Evolutionary conservation across 2,113 vertebrate species (phyloP).

Genomic region (Poicephalus gulielmi): DNA sequence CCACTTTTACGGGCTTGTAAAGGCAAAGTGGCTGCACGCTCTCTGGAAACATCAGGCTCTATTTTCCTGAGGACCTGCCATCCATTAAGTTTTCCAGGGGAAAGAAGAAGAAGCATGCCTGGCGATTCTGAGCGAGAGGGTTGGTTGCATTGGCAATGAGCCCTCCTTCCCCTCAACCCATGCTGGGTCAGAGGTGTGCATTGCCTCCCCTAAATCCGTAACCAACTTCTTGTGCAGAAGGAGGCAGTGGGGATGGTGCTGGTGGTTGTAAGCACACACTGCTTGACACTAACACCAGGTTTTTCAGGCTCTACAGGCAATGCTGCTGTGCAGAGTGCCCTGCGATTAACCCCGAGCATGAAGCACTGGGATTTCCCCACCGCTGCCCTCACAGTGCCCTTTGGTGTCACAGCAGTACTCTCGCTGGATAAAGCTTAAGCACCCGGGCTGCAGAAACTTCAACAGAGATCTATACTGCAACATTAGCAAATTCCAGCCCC

Average conservation of each 20-base stretch:
- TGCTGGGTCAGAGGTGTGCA: rapidly evolving
- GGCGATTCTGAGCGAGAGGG: rapidly evolving
- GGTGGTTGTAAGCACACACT: rapidly evolving
- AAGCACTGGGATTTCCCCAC: not conserved
- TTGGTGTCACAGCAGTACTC: not conserved
- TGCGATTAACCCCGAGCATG: rapidly evolving
- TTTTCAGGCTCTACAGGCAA: not conserved
- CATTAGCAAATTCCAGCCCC: not conserved
- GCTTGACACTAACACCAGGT: not conserved
- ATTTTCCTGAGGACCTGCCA: not conserved
- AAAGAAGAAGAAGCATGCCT: not conserved
- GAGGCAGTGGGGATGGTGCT: no score
- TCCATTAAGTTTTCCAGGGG: rapidly evolving
- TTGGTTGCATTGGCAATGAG: rapidly evolving
- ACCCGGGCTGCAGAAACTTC: not conserved
- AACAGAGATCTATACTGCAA: not conserved
- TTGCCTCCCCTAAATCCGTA: not conserved
- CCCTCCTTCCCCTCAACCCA: not conserved
- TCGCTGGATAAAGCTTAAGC: not conserved
- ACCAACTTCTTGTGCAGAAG: not conserved
- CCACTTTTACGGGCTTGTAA: not conserved
- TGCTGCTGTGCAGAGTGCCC: not conserved
- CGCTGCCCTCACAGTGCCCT: not conserved
- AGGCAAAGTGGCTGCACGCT: not conserved
- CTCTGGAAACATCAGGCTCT: not conserved